Base-by-base conservation (phyloP, 2,113 vertebrate species). In the Callorhinus ursinus region DNA sequence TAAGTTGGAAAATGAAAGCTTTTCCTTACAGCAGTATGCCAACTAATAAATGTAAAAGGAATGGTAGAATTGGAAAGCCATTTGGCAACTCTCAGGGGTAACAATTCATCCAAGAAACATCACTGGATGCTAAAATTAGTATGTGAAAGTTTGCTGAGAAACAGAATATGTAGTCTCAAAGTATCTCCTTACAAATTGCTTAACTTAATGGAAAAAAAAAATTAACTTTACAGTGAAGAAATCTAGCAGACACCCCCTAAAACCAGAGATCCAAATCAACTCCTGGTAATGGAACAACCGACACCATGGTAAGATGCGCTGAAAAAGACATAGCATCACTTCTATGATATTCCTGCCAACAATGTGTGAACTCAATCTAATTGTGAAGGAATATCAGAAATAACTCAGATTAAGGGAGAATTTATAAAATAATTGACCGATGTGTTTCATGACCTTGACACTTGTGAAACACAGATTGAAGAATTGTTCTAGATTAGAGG, bases 161-260 rank as follows among this genome's bases (percentile, higher is more conserved):
- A 96, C 8, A 94, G 71, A 79, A 16, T 72, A 93, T n/a, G 87
- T 53, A 59, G 59, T 57, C 51, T 93, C 42, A 69, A 82, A 91
- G 57, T 55, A 80, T 95, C 49, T 72, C 24, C 53, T 69, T 21
- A 69, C 12, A 65, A 86, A 95, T 83, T 86, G 71, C 51, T 88
- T 90, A 89, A 36, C 65, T 85, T 90, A 89, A 31, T 7, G 85
- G 36, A 65, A 67, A 96, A 85, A 96, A 85, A 67, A 79, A 9
- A 80, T 5, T 88, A 95, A 87, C 69, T 90, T 61, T 51, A 79
- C 15, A 55, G 22, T 59, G 21, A 22, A 77, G 93, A 91, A 85
- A 89, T 79, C 67, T 42, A 90, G 36, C 57, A 95, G 67, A 88
- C 19, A 49, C 42, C 8, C 90, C n/a, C 39, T 92, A 90, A 76